These are phyloP conservation scores for Lithophane leautieri DNA, from an alignment of 2,888 invertebrate species.

Conservation along the genomic window DNA sequence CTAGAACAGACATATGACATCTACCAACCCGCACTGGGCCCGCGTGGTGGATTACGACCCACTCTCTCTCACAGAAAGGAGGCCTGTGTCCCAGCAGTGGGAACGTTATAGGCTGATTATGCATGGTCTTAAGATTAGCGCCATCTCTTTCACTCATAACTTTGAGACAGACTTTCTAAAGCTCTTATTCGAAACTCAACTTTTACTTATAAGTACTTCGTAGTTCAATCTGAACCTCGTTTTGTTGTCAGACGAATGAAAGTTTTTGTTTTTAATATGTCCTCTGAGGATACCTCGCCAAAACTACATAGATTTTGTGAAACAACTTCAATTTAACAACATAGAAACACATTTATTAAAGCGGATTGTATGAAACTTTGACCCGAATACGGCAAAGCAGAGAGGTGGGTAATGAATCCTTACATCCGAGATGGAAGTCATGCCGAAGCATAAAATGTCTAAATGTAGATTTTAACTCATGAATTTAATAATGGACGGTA, in stretches of 20 bases:
- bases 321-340: constrained; percentile 13
- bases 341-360: constrained; percentile 6
- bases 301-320: constrained; percentile 13
- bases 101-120: too few species aligned
- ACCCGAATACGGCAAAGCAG: too few species aligned
- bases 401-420: background rate
- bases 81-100: too few species aligned
- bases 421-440: background rate
- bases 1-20: too few species aligned
- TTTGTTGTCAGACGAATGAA: constrained; percentile 7
- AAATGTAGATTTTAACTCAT: background rate
- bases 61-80: too few species aligned
- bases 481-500: background rate
- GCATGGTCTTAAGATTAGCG: background rate
- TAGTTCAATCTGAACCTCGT: constrained; percentile 7
- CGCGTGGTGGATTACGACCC: too few species aligned
- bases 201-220: background rate
- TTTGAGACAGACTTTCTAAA: background rate
- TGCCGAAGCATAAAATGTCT: background rate
- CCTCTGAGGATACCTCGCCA: constrained; percentile 1
- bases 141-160: background rate
- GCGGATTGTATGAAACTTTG: constrained; percentile 6
- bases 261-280: constrained; percentile 26
- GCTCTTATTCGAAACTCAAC: background rate
- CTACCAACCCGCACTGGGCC: too few species aligned